phyloP scores from a whole-genome alignment of 2,797 vertebrate genomes.

The Sebastes steindachneri region DNA sequence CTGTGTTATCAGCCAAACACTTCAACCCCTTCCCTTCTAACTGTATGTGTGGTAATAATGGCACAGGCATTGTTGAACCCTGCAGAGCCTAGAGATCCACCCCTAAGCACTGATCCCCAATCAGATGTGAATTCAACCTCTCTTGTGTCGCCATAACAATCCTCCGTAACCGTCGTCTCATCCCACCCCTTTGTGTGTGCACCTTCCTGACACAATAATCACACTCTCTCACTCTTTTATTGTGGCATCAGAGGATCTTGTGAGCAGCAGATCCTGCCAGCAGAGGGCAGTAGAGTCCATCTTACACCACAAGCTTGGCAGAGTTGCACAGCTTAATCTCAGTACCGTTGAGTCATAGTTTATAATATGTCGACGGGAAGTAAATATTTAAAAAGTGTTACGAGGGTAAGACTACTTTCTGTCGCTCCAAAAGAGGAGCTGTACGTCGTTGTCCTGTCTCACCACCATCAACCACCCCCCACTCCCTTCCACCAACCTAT shows the following conservation, averaged over 20 bases:
- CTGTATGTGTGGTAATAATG: constrained; percentile 34
- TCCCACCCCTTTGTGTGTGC: background rate
- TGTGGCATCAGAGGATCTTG: background rate
- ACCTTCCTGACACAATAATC: background rate
- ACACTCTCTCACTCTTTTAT: background rate
- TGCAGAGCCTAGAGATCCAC: background rate
- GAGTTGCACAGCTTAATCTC: background rate
- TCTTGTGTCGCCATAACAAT: background rate
- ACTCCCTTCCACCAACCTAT: background rate
- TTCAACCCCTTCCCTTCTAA: background rate
- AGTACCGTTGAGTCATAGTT: background rate
- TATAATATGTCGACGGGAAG: background rate
- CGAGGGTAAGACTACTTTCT: background rate
- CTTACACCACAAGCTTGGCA: background rate
- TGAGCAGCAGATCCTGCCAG: constrained; percentile 15
- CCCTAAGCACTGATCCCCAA: background rate
- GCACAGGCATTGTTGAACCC: constrained; percentile 63
- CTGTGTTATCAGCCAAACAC: constrained; percentile 1
- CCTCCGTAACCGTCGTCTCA: background rate
- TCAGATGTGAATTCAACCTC: background rate
- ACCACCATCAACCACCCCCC: background rate
- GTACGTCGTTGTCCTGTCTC: background rate
- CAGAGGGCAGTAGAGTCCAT: constrained; percentile 49
- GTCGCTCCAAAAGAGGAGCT: background rate
- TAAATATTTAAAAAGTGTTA: background rate